Conservation (phyloP, 2,888 invertebrate genomes). For the Volucella inanis region DNA sequence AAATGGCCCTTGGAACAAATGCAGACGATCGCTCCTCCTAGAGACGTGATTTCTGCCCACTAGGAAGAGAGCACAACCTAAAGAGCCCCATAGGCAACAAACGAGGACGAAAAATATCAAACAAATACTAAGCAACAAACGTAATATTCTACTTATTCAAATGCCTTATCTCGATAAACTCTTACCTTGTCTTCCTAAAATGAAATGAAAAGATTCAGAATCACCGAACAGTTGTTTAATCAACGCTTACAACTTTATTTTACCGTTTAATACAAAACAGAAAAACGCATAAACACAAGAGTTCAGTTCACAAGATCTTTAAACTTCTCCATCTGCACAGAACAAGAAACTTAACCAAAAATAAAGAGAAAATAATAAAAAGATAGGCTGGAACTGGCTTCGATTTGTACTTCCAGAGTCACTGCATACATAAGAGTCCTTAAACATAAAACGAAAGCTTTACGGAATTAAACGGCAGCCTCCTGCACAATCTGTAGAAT, state of each 20-base stretch:
- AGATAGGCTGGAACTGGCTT: constrained; percentile 12
- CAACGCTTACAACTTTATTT: constrained; percentile 45
- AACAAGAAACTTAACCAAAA: constrained; percentile 47
- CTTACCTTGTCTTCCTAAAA: no score
- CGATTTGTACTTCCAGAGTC: constrained; percentile 64
- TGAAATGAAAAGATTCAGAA: no score
- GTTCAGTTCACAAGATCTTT: not conserved
- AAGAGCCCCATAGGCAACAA: no score
- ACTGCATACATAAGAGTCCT: constrained; percentile 21
- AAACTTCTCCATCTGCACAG: constrained; percentile 22
- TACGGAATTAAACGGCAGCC: constrained; percentile 79
- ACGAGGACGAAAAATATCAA: no score
- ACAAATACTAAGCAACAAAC: no score
- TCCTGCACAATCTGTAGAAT: constrained; percentile 92
- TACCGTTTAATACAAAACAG: constrained; percentile 1
- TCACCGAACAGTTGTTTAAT: not conserved
- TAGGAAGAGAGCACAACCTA: no score
- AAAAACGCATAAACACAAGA: constrained; percentile 1
- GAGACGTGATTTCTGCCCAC: no score
- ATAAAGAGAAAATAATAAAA: not conserved
- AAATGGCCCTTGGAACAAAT: no score
- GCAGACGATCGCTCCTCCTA: no score
- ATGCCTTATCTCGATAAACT: no score
- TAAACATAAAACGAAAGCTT: not conserved
- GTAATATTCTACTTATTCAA: no score